Percentiles rank a stretch among this genome's conserved stretches.
phyloP scores from a whole-genome alignment of 2,113 vertebrate species.

The Australoheros scitulus region DNA sequence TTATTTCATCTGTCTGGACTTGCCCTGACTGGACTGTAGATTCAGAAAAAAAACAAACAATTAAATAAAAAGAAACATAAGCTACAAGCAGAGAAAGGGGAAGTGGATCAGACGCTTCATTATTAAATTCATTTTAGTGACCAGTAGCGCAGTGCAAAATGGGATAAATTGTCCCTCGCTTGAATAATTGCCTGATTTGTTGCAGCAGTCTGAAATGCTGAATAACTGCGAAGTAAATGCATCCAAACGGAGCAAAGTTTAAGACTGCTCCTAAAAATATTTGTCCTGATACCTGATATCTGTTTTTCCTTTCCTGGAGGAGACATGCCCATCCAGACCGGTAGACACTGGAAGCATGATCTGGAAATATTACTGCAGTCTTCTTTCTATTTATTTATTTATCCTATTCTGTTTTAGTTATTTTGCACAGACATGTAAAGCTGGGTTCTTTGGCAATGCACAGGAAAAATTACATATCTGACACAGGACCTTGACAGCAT shows the following conservation, averaged over 20 bases:
- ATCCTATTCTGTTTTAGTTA: not conserved
- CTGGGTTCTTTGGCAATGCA: not conserved
- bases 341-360: not conserved
- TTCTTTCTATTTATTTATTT: rapidly evolving
- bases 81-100: not conserved
- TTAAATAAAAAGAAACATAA: not conserved
- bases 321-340: not conserved
- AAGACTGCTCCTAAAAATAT: constrained; percentile 27
- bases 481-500: not conserved
- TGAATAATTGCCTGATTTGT: constrained; percentile 2
- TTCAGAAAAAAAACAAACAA: not conserved
- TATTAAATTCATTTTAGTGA: not conserved
- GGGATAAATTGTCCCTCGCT: not conserved
- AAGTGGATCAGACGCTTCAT: not conserved
- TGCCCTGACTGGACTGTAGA: constrained; percentile 22
- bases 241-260: not conserved
- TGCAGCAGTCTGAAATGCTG: not conserved
- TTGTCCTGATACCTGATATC: not conserved
- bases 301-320: not conserved
- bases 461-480: not conserved
- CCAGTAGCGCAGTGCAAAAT: not conserved
- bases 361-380: not conserved
- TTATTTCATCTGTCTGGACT: constrained; percentile 49
- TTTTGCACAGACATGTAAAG: not conserved
- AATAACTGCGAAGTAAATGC: not conserved